Base-by-base conservation (phyloP, 2,888 invertebrate genomes). In the Rosalia funebris region DNA sequence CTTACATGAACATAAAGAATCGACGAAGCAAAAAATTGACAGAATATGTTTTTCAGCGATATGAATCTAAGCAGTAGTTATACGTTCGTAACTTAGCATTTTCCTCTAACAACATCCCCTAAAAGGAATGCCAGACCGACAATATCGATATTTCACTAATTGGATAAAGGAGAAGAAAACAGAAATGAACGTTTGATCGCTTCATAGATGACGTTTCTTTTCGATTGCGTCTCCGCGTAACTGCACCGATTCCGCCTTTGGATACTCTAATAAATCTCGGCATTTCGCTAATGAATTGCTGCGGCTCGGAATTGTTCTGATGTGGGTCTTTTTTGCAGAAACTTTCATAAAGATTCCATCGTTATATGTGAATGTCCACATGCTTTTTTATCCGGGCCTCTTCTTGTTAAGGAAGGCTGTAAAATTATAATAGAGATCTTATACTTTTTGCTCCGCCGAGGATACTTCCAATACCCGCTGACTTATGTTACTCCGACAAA, bases 251-350 rank as follows among this genome's bases (percentile, higher is more conserved):
- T 53, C 53, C 41, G 53, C 41, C 53, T 31, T 53, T 42, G 42
- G 53, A 53, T 37, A 17, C 53, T 11, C 17, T 32, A 31, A 53
- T 53, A 53, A 53, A 53, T 53, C 53, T 53, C 53, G 53, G 42
- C 53, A 57, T 62, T 65, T 65, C 61, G 69, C 72, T 75, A 75
- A 75, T 75, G 72, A 73, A 75, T 75, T 75, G 75, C 75, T 65
- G 61, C 70, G 65, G 66, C 57, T 62, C 65, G 31, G 53, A 42
- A 53, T 53, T 42, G 41, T 25, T 25, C 72, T 73, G 73, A 70
- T 72, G 75, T 72, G 73, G 74, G 75, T 74, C 75, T 74, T 75
- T 75, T 75, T 75, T 75, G 73, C 60, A 17, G 32, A 63, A 62
- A 65, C 71, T 72, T 72, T 71, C 71, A 74, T 74, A 74, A 74